Evolutionary conservation across 1,140 invertebrate genomes (phyloP).

Genomic region (Ptiloglossa arizonensis): DNA sequence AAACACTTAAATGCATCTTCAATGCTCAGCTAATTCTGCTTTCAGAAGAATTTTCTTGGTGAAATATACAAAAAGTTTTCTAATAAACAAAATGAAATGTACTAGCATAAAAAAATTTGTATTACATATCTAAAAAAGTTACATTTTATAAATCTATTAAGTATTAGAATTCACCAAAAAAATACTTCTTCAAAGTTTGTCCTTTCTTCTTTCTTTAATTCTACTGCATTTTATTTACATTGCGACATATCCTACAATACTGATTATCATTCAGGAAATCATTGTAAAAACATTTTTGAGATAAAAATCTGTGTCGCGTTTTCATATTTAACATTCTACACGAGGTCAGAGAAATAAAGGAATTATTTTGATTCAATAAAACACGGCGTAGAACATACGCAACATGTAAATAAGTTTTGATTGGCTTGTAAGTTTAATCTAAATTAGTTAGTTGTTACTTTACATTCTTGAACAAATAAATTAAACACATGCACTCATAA

Average conservation of each 20-base stretch:
- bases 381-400: constrained; percentile 50
- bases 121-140: background rate
- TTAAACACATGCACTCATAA: constrained; percentile 32
- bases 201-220: constrained; percentile 27
- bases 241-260: constrained; percentile 69
- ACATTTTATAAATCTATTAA: background rate
- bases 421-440: constrained; percentile 57
- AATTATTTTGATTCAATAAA: constrained; percentile 69
- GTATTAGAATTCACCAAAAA: constrained; percentile 27
- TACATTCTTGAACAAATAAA: constrained; percentile 45
- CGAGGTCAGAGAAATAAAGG: constrained; percentile 44
- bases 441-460: constrained; percentile 38
- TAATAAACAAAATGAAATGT: background rate
- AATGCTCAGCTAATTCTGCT: constrained; percentile 18
- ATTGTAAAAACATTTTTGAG: constrained; percentile 38
- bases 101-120: background rate
- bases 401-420: constrained; percentile 68
- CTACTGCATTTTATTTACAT: constrained; percentile 60
- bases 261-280: constrained; percentile 58
- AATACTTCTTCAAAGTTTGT: constrained; percentile 36
- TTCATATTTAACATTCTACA: constrained; percentile 11
- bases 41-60: constrained; percentile 22
- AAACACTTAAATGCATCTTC: constrained; percentile 48
- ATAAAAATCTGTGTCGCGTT: constrained; percentile 12
- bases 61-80: background rate